Percentiles rank a stretch among this genome's conserved stretches.
Evolutionary conservation across 1,140 invertebrate genomes (phyloP).

Genomic region (Papilio glaucus): DNA sequence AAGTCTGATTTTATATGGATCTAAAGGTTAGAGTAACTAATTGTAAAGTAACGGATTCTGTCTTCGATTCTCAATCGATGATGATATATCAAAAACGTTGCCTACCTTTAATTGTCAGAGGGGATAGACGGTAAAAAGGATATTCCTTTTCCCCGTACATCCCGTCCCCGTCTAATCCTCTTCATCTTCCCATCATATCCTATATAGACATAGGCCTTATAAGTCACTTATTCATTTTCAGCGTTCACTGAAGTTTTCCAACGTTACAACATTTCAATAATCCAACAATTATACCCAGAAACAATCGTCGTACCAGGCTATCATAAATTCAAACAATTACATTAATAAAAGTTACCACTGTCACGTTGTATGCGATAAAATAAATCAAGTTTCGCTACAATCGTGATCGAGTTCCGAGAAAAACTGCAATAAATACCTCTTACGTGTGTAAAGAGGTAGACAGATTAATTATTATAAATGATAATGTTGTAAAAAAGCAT

Average conservation of each 20-base stretch:
- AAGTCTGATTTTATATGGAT: no score
- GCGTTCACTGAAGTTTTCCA: not conserved
- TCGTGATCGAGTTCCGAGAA: not conserved
- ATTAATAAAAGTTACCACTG: not conserved
- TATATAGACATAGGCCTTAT: no score
- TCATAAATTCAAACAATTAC: conserved; percentile 19
- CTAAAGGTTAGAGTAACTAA: no score
- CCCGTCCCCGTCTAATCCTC: no score
- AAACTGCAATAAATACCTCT: conserved; percentile 24
- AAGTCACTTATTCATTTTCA: no score
- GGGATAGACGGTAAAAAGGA: no score
- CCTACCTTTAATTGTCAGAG: no score
- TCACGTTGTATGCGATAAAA: conserved; percentile 3
- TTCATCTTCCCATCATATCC: no score
- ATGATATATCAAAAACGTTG: no score
- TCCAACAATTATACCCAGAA: not conserved
- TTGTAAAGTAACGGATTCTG: no score
- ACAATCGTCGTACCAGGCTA: not conserved
- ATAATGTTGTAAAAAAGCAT: conserved; percentile 38
- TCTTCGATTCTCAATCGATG: no score
- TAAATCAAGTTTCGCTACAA: conserved; percentile 8
- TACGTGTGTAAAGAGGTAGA: conserved; percentile 20
- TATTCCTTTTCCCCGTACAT: no score
- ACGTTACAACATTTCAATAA: not conserved
- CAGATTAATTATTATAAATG: conserved; percentile 36